Base-by-base conservation (phyloP, 2,888 invertebrate species). In the Hyposoter didymator region DNA sequence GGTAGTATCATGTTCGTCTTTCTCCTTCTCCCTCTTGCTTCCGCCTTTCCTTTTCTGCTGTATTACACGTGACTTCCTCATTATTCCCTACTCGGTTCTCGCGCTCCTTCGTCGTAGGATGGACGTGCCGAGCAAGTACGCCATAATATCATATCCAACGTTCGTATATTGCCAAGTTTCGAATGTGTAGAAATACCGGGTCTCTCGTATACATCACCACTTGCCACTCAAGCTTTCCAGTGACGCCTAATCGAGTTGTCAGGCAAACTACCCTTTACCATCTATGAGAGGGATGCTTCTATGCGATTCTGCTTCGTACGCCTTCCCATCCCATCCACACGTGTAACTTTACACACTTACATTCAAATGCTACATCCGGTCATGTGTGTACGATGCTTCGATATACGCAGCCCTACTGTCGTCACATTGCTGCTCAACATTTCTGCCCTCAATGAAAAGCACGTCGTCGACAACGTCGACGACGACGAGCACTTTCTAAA, bases 171-270 rank as follows among this genome's bases (percentile, higher is more conserved):
- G 64, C 72, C 10, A 45, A 75, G 78, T 78, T 67, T 55, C 45
- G 72, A 52, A 73, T 64, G 74, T 79, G 45, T 64, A 84, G 84
- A 74, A 84, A 84, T 74, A 79, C 62, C 14, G 19, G 32, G 22
- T 32, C 73, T 39, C 70, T 19, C 45, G 55, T 74, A 89, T 90
- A 90, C 88, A 89, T 90, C 91, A 90, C 88, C 89, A 91, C 90
- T 91, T 91, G 91, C 90, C 91, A 91, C 91, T 91, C 92, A 87
- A 90, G 89, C 87, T 89, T 79, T 86, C 70, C 72, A 90, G 88
- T 90, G 90, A 90, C 90, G 90, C 90, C 88, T 91, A 91, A 91
- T 91, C 91, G 91, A 91, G 91, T 91, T 91, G 91, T 91, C 91
- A 91, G 89, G 90, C 91, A 91, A 91, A 91, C 91, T 91, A 91